Conservation (phyloP, 2,888 invertebrate genomes). For the Steinernema scapterisci region DNA sequence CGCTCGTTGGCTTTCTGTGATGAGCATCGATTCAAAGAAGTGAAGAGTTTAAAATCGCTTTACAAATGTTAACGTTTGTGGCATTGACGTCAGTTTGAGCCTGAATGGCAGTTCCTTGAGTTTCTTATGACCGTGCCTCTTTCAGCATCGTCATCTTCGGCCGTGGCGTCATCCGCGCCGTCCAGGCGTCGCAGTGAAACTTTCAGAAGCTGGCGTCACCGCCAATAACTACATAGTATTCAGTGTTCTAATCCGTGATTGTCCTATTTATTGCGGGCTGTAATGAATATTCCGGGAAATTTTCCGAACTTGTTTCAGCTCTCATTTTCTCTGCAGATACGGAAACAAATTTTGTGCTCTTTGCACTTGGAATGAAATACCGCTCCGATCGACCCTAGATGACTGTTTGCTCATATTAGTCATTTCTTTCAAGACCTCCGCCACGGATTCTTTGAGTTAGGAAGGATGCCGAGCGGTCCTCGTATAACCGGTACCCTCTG, state of each 20-base stretch:
- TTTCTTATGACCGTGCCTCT: no score
- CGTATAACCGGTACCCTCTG: constrained; percentile 1
- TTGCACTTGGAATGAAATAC: neutral
- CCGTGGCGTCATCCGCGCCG: constrained; percentile 11
- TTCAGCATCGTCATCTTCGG: constrained; percentile 23
- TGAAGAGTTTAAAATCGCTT: no score
- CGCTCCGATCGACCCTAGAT: neutral
- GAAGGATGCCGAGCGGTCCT: neutral
- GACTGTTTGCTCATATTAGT: constrained; percentile 13
- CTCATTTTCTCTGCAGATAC: neutral
- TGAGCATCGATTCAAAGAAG: no score
- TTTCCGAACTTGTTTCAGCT: neutral
- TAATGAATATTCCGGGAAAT: constrained; percentile 18
- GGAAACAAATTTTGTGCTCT: neutral
- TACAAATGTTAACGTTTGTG: no score
- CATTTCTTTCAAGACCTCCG: constrained; percentile 3
- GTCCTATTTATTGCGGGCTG: neutral
- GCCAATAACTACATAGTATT: constrained; percentile 7
- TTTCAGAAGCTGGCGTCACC: neutral
- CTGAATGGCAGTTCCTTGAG: no score
- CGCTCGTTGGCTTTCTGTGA: no score
- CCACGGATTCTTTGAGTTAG: neutral
- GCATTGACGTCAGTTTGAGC: no score
- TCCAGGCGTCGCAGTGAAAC: neutral
- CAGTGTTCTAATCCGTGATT: neutral